These are phyloP conservation scores for Stegodyphus mimosarum DNA, from an alignment of 1,140 invertebrate species.

Conservation along the genomic window DNA sequence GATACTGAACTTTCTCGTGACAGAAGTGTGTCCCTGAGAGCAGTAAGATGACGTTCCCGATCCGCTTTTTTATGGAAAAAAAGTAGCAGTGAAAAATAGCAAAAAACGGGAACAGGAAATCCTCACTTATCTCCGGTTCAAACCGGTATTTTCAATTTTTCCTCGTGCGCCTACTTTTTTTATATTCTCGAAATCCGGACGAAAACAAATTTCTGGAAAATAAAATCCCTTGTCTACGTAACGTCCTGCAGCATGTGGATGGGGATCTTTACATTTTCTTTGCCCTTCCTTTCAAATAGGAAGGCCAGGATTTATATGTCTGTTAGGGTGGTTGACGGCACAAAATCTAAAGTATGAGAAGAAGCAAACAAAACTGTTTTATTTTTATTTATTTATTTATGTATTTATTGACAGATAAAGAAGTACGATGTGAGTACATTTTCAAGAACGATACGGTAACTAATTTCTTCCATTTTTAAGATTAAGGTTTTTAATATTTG, in stretches of 20 bases:
- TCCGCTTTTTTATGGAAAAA: conserved; percentile 9
- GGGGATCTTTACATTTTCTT: not conserved
- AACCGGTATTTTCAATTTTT: conserved; percentile 16
- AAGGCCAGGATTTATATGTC: not conserved
- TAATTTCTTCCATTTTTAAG: too few relatives aligned
- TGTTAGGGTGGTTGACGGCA: not conserved
- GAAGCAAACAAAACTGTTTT: too few relatives aligned
- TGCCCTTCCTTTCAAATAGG: not conserved
- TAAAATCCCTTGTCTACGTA: not conserved
- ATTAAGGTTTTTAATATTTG: too few relatives aligned
- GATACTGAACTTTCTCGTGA: conserved; percentile 34
- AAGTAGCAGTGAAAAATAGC: conserved; percentile 4
- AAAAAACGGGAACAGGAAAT: conserved; percentile 18
- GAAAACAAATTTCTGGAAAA: too few relatives aligned
- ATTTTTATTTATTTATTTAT: too few relatives aligned
- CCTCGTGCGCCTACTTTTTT: too few relatives aligned
- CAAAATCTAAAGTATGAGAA: too few relatives aligned
- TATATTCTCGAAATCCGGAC: too few relatives aligned
- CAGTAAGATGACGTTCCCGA: conserved; percentile 17
- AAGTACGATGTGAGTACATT: too few relatives aligned
- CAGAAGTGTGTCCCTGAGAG: conserved; percentile 14
- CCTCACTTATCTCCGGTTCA: conserved; percentile 43
- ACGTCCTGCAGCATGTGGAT: conserved; percentile 18
- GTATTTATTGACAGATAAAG: too few relatives aligned
- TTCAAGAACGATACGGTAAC: too few relatives aligned